Evolutionary conservation across 2,113 vertebrate genomes (phyloP).

Genomic region (Azemiops feae): DNA sequence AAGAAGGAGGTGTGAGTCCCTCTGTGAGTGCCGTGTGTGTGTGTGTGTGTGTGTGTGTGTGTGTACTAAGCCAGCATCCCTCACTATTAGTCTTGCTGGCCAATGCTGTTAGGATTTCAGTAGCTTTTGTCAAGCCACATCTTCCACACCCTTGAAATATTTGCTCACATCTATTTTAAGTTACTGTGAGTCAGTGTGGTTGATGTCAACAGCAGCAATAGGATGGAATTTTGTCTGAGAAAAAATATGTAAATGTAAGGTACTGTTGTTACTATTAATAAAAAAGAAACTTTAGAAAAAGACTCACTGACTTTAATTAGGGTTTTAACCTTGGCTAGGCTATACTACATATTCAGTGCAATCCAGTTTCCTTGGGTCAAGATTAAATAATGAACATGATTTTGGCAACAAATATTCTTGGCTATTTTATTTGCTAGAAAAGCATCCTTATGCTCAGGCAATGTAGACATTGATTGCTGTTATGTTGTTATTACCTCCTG

Average conservation of each 20-base stretch:
- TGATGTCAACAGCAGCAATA: not conserved
- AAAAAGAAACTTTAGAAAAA: not conserved
- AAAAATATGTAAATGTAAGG: not conserved
- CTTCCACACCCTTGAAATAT: not conserved
- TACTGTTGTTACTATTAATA: not conserved
- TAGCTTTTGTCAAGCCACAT: not conserved
- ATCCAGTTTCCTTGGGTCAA: not conserved
- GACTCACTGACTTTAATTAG: not conserved
- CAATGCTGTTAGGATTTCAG: not conserved
- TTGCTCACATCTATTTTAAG: not conserved
- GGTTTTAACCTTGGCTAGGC: not conserved
- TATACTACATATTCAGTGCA: not conserved
- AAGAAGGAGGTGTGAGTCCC: not conserved
- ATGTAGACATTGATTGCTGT: not conserved
- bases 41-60: not conserved
- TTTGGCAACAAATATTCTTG: not conserved
- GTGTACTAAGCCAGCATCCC: not conserved
- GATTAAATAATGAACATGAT: not conserved
- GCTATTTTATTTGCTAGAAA: not conserved
- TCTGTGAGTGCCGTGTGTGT: not conserved
- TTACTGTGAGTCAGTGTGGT: not conserved
- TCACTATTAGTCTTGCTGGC: not conserved
- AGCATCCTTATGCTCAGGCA: not conserved
- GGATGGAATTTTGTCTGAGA: not conserved
- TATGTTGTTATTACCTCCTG: not conserved